Evolutionary conservation across 2,113 vertebrate species (phyloP), one percentile per base, ranked within the genome.

Genomic region (Upupa epops): DNA sequence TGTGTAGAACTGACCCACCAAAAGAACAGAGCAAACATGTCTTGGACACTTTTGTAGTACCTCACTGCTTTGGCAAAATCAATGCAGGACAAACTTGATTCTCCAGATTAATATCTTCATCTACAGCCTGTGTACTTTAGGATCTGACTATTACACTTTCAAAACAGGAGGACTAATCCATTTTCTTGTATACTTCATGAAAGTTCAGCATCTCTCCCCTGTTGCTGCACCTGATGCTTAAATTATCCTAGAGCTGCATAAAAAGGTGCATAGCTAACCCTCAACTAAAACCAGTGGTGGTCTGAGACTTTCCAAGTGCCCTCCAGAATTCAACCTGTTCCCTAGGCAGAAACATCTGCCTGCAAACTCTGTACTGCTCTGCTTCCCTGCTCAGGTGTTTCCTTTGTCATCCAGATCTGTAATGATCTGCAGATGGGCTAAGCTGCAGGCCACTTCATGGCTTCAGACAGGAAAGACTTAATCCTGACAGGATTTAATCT

Each of bases 391-490:
- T 96, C 92, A 95, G 95, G 95, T 96, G 92, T 85, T 96, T 94
- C 73, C 86, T 89, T 91, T 89, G 89, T 93, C 92, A 93, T 75
- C 77, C 6, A 1, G 34, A 85, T 74, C 60, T 26, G 34, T 95
- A 96, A 96, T 55, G 91, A 76, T 80, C 86, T 95, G 91, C 92
- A 96, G 92, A 93, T 96, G 96, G 92, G 68, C 92, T 83, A 59
- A 79, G 48, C 37, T 95, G 83, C 71, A 84, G 74, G 36, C 55
- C 42, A 22, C 32, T 76, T 65, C 3, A 3, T 84, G n/a, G 74
- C 80, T 51, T 93, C 29, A 31, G 84, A 80, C 32, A 89, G 64
- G 84, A 93, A 95, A 93, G 59, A 32, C 90, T 95, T 88, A 76
- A 96, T 91, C 83, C 92, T 89, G 83, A 71, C 45, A 52, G 90